These are phyloP conservation scores for Ciconia nigra DNA, from an alignment of 2,797 vertebrate genomes.

Conservation along the genomic window DNA sequence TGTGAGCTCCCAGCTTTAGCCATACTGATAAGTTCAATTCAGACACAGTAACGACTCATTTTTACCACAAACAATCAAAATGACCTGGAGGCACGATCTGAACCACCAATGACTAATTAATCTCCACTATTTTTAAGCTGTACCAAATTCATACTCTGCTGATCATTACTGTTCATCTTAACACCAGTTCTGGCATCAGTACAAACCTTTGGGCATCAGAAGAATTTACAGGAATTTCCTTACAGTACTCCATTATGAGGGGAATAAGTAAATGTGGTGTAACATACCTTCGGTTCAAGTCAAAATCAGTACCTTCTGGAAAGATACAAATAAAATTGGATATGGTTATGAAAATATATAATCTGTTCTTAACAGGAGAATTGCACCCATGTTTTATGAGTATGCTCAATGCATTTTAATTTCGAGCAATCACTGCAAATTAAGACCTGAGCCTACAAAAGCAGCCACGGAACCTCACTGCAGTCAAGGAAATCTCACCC, in stretches of 20 bases:
- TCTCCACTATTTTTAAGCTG: background rate
- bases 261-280: background rate
- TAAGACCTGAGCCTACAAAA: background rate
- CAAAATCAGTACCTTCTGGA: background rate
- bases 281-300: background rate
- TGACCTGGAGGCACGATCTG: background rate
- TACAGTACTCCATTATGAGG: background rate
- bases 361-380: background rate
- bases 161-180: background rate
- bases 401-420: background rate
- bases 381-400: background rate
- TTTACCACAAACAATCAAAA: background rate
- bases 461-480: background rate
- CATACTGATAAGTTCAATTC: background rate
- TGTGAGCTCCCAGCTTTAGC: background rate
- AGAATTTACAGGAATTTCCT: background rate
- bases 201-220: background rate
- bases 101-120: background rate
- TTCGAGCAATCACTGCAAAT: background rate
- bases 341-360: background rate
- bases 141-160: background rate
- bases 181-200: background rate
- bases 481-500: background rate
- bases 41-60: background rate
- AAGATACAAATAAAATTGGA: background rate